These are phyloP conservation scores for Sminthopsis crassicaudata DNA, from an alignment of 2,113 vertebrate genomes.

Conservation along the genomic window DNA sequence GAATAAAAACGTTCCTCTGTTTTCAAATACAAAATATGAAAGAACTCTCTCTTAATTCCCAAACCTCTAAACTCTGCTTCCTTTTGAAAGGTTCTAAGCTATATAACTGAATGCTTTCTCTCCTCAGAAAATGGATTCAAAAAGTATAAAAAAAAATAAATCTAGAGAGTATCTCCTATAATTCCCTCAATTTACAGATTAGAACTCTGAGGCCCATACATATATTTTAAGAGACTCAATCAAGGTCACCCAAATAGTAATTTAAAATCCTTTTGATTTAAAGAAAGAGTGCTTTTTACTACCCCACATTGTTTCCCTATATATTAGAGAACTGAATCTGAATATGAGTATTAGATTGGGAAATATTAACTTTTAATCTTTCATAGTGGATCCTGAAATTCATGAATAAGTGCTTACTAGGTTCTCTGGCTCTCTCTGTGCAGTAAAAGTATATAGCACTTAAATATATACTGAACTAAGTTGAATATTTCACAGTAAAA, in stretches of 20 bases:
- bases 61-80: background rate
- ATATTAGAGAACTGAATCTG: background rate
- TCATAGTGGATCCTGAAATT: conserved; percentile 26
- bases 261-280: background rate
- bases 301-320: background rate
- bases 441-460: background rate
- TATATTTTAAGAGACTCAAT: background rate
- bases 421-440: conserved; percentile 15
- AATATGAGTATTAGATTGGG: background rate
- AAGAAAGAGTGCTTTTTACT: background rate
- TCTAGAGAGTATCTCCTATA: background rate
- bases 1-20: background rate
- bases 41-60: background rate
- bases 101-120: background rate
- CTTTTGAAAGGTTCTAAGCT: background rate
- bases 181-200: background rate
- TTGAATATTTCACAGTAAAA: conserved; percentile 14
- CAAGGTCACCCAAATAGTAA: background rate
- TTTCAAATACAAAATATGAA: conserved; percentile 4
- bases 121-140: background rate
- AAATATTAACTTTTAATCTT: conserved; percentile 47
- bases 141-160: background rate
- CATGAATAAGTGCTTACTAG: background rate
- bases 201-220: background rate
- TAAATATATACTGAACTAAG: background rate